phyloP scores from a whole-genome alignment of 2,888 invertebrate species.

The Lasioglossum pauxillum region DNA sequence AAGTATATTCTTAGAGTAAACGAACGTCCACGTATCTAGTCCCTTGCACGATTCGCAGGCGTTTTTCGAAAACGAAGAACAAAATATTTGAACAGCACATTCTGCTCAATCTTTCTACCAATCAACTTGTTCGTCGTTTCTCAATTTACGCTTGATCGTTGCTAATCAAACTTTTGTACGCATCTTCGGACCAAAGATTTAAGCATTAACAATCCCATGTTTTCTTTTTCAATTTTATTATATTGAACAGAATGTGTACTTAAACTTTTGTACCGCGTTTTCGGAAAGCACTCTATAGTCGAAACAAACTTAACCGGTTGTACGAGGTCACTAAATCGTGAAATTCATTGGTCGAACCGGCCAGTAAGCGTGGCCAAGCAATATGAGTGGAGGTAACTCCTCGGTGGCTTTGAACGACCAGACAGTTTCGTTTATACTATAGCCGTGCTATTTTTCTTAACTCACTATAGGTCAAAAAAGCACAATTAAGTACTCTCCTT shows the following conservation, averaged over 20 bases:
- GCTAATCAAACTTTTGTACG: not conserved
- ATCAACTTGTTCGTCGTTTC: not conserved
- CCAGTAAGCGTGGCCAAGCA: not conserved
- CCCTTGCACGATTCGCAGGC: slow-evolving; percentile 18
- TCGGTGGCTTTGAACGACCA: not conserved
- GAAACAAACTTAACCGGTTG: not conserved
- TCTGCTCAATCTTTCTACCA: not conserved
- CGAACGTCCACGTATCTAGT: slow-evolving; percentile 26
- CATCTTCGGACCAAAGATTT: not conserved
- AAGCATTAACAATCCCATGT: not conserved
- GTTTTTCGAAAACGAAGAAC: not conserved
- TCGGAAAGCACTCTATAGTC: not conserved
- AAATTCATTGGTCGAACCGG: not conserved
- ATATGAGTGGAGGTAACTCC: not conserved
- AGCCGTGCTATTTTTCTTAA: slow-evolving; percentile 36
- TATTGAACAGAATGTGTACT: not conserved
- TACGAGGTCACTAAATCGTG: not conserved
- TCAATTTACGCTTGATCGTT: not conserved
- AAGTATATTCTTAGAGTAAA: slow-evolving; percentile 45
- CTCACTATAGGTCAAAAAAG: not conserved
- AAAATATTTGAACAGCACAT: not conserved
- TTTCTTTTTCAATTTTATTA: not conserved
- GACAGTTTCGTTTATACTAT: not conserved
- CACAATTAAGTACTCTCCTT: slow-evolving; percentile 2
- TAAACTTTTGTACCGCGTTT: not conserved